phyloP scores from a whole-genome alignment of 2,888 invertebrate genomes.

The Tenthredo distinguenda region DNA sequence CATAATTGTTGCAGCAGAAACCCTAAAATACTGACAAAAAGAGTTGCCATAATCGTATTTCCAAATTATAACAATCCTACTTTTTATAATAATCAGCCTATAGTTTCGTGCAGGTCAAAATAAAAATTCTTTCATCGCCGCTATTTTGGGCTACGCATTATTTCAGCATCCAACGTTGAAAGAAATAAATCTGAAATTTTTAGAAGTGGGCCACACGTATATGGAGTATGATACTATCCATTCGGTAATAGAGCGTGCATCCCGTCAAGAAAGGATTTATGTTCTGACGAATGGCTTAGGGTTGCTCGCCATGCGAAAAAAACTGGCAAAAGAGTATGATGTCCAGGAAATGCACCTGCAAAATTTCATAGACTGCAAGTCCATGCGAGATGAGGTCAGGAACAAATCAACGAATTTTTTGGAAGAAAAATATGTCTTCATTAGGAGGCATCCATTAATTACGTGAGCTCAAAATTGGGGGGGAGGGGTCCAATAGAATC shows the following conservation, averaged over 20 bases:
- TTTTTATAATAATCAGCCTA: too few species aligned
- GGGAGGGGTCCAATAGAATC: too few species aligned
- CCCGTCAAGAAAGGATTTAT: neutral
- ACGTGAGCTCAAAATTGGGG: too few species aligned
- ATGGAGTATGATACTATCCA: constrained; percentile 53
- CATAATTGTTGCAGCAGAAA: neutral
- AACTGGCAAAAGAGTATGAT: neutral
- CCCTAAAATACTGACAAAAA: neutral
- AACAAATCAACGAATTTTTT: too few species aligned
- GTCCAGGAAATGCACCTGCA: neutral
- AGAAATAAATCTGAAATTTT: constrained; percentile 53
- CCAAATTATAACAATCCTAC: too few species aligned
- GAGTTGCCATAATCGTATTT: neutral
- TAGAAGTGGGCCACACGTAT: constrained; percentile 55
- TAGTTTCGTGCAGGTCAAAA: constrained; percentile 42
- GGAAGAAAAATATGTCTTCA: too few species aligned
- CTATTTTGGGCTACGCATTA: constrained; percentile 42
- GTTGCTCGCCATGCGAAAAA: neutral
- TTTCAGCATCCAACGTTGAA: constrained; percentile 29
- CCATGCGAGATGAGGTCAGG: neutral
- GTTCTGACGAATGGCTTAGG: neutral
- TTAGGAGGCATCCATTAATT: too few species aligned
- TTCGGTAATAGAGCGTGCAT: constrained; percentile 40
- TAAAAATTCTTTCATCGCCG: constrained; percentile 48
- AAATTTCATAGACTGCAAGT: neutral